Evolutionary conservation across 2,888 invertebrate genomes (phyloP), one percentile per base, ranked within the genome.

Genomic region (Mythimna loreyi): DNA sequence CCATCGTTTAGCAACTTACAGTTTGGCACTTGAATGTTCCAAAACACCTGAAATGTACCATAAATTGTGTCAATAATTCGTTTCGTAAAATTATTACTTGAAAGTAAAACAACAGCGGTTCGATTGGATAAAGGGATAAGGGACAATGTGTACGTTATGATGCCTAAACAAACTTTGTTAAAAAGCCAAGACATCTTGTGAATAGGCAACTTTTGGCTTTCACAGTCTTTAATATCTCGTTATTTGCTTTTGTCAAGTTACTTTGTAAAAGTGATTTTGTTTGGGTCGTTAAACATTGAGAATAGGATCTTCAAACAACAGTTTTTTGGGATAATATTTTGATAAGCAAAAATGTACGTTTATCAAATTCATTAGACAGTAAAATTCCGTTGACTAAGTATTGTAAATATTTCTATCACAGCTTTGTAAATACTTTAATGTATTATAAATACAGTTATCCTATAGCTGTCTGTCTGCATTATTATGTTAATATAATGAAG

Each of bases 11-110:
- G 75, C 62, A 76, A 85, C 57, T 67, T 87, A 36, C 87, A 88
- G 61, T 91, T 91, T 36, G 93, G 90, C 68, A 94, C 95, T 83
- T 94, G 92, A 94, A 87, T 77, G 61, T 62, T 58, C 55, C 21
- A 53, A 47, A 36, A 57, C 56, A 70, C 9, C 1, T 64, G 3
- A 63, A 72, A 28, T 55, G 45, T 63, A 69, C 19, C 50, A 63
- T 60, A 63, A 75, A 56, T 43, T n/a, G 59, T 58, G 58, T 82
- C 76, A 80, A 81, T 70, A 72, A 65, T 50, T 64, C 43, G 9
- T 67, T 65, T 72, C 69, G 64, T 82, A 60, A 69, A 72, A 61
- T 56, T 67, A 69, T 53, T 58, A 45, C 30, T 66, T 64, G 58
- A 62, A 1, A 43, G 52, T 58, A 64, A 67, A 72, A 59, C 66